phyloP scores from a whole-genome alignment of 1,140 invertebrate genomes.

The Copidosoma floridanum region DNA sequence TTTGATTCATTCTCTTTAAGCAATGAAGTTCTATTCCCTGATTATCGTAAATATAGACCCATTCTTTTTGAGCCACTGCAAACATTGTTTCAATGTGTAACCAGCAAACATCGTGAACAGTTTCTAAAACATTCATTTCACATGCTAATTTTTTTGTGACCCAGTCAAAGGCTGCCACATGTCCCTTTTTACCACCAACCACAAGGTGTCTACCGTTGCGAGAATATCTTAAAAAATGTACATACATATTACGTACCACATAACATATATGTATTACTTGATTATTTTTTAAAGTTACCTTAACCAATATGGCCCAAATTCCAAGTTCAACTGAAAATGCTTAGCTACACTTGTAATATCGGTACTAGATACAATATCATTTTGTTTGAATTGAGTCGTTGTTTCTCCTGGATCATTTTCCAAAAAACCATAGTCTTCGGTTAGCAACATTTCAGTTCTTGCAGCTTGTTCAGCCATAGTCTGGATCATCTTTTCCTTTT shows the following conservation, averaged over 20 bases:
- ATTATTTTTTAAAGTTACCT: slow-evolving; percentile 44
- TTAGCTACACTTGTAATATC: slow-evolving; percentile 91
- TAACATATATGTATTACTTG: not conserved
- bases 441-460: slow-evolving; percentile 72
- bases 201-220: slow-evolving; percentile 89
- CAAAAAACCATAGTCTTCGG: slow-evolving; percentile 74
- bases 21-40: slow-evolving; percentile 96
- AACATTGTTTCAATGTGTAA: slow-evolving; percentile 96
- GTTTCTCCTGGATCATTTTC: slow-evolving; percentile 77
- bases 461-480: slow-evolving; percentile 73
- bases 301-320: slow-evolving; percentile 89
- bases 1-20: slow-evolving; percentile 80
- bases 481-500: slow-evolving; percentile 66
- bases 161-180: slow-evolving; percentile 97
- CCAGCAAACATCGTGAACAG: slow-evolving; percentile 90
- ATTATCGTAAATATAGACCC: slow-evolving; percentile 97
- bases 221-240: slow-evolving; percentile 65
- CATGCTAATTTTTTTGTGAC: slow-evolving; percentile 91
- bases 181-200: slow-evolving; percentile 86
- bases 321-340: slow-evolving; percentile 82
- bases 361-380: slow-evolving; percentile 75
- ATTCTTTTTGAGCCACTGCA: slow-evolving; percentile 95
- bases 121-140: slow-evolving; percentile 98
- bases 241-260: too few relatives aligned
- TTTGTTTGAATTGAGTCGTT: slow-evolving; percentile 79